Base-by-base conservation (phyloP, 37 sponge, comb jelly and placozoan genomes). In the Crambe crambe region DNA sequence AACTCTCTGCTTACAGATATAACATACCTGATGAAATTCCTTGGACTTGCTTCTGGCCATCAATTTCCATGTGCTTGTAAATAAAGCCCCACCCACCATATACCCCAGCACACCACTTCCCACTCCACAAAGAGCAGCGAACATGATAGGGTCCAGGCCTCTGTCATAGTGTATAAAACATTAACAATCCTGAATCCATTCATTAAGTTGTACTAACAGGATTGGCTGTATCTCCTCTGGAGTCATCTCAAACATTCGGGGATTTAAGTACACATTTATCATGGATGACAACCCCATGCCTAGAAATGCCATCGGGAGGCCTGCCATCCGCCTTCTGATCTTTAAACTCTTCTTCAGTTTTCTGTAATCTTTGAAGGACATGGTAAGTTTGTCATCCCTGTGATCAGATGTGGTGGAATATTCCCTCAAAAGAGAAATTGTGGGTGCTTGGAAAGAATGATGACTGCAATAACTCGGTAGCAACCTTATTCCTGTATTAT, bases 131-230 rank as follows among this genome's bases (percentile, higher is more conserved):
- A 86, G 56, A 41, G 74, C 87, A 9, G 87, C 87, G 73, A 95
- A 89, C 64, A 89, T 74, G 32, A 95, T 77, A 0, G 96, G 96
- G 80, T 95, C 96, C 83, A 95, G 79, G 0, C 96, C 96, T 3
- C 96, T 95, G 71, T n/a, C n/a, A 29, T 26, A 32, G 58, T 58
- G 31, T 22, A 23, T 38, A 25, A 37, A 58, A 76, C 3, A 15
- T 21, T 43, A 56, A 10, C 47, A 31, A 62, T 27, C 31, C 2
- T 20, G 37, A 63, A 57, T 1, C 21, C 31, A 70, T 27, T 4
- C 30, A 15, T 37, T 15, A 70, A 41, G 39, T 30, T 23, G 1
- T 56, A 68, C 88, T 83, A 57, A 94, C 91, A 93, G 32, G 40
- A 96, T 87, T 2, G 91, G 90, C 32, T 89, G 60, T 29, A 96